phyloP scores from a whole-genome alignment of 2,113 vertebrate species.

The Miniopterus natalensis region DNA sequence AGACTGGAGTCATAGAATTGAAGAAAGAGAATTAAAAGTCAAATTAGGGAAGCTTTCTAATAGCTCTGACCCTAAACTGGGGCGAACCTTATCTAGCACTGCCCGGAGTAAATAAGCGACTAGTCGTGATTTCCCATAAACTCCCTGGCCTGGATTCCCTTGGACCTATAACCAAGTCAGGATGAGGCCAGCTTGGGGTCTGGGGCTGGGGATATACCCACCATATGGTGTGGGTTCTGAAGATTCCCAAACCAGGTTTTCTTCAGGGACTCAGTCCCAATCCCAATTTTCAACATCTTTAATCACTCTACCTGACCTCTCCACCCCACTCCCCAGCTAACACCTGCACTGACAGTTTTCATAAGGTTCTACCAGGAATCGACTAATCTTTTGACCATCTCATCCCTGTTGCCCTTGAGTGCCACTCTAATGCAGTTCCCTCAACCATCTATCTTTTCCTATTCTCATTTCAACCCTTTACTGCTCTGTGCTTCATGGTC shows the following conservation, averaged over 20 bases:
- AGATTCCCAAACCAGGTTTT: conserved; percentile 35
- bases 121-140: conserved; percentile 18
- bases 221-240: not conserved
- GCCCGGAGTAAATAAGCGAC: not conserved
- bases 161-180: not conserved
- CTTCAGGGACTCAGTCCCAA: not conserved
- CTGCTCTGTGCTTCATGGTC: not conserved
- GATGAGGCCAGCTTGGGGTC: not conserved
- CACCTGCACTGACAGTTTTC: not conserved
- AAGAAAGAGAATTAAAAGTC: conserved; percentile 35
- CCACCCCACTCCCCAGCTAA: not conserved
- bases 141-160: conserved; percentile 10
- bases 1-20: not conserved
- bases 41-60: not conserved
- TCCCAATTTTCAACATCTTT: not conserved
- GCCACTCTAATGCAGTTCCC: not conserved
- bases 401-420: not conserved
- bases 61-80: not conserved
- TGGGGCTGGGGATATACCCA: not conserved
- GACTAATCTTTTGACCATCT: conserved; percentile 12
- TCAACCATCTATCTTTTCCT: not conserved
- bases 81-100: not conserved
- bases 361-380: not conserved
- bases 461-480: conserved; percentile 3
- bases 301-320: not conserved